Percentiles rank a stretch among this genome's conserved stretches.
phyloP scores from a whole-genome alignment of 2,797 vertebrate genomes.

The Sebastes hopkinsi region DNA sequence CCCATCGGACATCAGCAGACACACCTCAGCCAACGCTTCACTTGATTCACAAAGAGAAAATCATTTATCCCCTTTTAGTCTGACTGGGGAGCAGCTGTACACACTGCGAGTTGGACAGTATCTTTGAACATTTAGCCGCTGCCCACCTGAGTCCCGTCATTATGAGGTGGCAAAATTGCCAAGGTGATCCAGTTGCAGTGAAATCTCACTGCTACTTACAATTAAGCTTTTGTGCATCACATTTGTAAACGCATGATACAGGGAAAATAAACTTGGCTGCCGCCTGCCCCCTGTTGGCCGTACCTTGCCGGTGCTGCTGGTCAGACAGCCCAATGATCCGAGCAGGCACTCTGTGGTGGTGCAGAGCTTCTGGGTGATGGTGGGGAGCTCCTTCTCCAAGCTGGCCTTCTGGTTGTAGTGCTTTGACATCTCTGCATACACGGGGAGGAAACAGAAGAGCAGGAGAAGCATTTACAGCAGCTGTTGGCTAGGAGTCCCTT shows the following conservation, averaged over 20 bases:
- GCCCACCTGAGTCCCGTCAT: constrained; percentile 67
- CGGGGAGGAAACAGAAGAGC: constrained; percentile 2
- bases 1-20: constrained; percentile 23
- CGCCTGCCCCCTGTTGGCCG: constrained; percentile 69
- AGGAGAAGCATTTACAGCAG: background rate
- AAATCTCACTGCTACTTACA: constrained; percentile 32
- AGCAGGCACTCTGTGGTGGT: constrained; percentile 97
- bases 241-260: background rate
- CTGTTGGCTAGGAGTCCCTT: background rate
- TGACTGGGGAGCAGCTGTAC: constrained; percentile 67
- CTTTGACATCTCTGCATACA: constrained; percentile 89
- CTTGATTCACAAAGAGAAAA: constrained; percentile 54
- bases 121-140: constrained; percentile 54
- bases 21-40: constrained; percentile 27
- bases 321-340: constrained; percentile 90
- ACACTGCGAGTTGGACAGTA: constrained; percentile 50
- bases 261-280: constrained; percentile 4
- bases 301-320: constrained; percentile 93
- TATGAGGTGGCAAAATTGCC: constrained; percentile 41
- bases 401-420: constrained; percentile 95
- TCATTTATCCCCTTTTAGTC: constrained; percentile 31
- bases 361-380: constrained; percentile 92
- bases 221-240: constrained; percentile 17
- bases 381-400: constrained; percentile 93
- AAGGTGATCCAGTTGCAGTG: constrained; percentile 29